Conservation (phyloP, 2,888 invertebrate species). For the Drosophila histrio region DNA sequence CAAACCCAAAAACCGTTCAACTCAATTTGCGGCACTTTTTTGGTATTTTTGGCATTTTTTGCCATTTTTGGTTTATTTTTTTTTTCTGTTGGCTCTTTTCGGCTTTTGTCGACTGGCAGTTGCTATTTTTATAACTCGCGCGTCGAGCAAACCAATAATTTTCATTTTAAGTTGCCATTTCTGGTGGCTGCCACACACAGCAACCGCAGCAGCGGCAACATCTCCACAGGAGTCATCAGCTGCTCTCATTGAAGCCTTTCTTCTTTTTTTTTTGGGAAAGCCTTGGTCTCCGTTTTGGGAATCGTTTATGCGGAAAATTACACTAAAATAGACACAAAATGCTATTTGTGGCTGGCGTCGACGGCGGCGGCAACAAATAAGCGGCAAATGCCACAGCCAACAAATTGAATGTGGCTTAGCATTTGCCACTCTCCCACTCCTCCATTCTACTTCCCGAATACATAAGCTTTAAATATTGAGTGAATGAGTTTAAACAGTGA, state of each 20-base stretch:
- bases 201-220: slow-evolving; percentile 33
- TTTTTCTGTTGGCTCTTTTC: neutral
- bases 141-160: slow-evolving; percentile 66
- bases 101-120: slow-evolving; percentile 27
- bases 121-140: slow-evolving; percentile 42
- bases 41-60: slow-evolving; percentile 14
- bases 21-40: slow-evolving; percentile 65
- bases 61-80: slow-evolving; percentile 1
- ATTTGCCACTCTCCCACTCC: neutral
- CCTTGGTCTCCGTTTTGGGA: slow-evolving; percentile 29
- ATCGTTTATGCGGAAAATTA: slow-evolving; percentile 75
- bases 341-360: slow-evolving; percentile 55
- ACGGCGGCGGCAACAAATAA: slow-evolving; percentile 34
- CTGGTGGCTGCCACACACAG: slow-evolving; percentile 66
- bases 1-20: slow-evolving; percentile 54
- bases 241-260: slow-evolving; percentile 9
- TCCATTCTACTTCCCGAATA: neutral
- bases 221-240: slow-evolving; percentile 8
- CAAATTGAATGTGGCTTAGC: slow-evolving; percentile 30
- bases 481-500: neutral
- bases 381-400: slow-evolving; percentile 43
- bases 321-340: slow-evolving; percentile 77
- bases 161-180: slow-evolving; percentile 66
- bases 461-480: neutral
- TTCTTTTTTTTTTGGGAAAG: neutral